phyloP scores from a whole-genome alignment of 2,797 vertebrate species.

The Parambassis ranga region DNA sequence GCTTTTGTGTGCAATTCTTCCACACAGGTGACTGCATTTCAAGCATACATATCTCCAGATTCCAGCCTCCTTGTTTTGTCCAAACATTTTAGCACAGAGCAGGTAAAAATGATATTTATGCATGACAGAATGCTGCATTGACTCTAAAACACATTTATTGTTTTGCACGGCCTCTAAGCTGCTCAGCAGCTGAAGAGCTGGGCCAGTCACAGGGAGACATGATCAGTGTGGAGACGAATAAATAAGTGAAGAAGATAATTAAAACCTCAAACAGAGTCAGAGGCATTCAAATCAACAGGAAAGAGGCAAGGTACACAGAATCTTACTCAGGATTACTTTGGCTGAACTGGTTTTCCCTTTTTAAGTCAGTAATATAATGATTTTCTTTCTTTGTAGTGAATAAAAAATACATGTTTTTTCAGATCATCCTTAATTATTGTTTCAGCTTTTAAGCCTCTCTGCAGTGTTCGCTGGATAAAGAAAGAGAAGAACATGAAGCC shows the following conservation, averaged over 20 bases:
- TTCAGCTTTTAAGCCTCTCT: no score
- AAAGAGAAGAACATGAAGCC: no score
- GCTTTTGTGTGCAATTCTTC: conserved; percentile 7
- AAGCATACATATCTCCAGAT: not conserved
- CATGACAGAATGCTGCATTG: not conserved
- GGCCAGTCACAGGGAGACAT: not conserved
- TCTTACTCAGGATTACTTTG: not conserved
- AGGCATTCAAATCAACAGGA: not conserved
- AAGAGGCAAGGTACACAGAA: not conserved
- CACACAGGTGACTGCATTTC: not conserved
- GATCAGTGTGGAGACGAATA: not conserved
- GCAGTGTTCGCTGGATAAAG: no score
- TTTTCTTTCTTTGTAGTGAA: not conserved
- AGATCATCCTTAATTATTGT: no score
- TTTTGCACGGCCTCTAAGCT: conserved; percentile 9
- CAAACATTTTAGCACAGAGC: conserved; percentile 12
- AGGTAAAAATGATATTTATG: conserved; percentile 18
- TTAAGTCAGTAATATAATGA: not conserved
- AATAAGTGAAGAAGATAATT: conserved; percentile 9
- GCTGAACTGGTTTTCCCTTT: not conserved
- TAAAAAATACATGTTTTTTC: not conserved
- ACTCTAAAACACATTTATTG: conserved; percentile 28
- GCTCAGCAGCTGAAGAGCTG: not conserved
- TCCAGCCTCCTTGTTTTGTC: not conserved
- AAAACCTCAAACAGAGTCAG: conserved; percentile 1